Conservation (phyloP, 37 sponge, comb jelly and placozoan genomes). For the Lycopodina hypogea region DNA sequence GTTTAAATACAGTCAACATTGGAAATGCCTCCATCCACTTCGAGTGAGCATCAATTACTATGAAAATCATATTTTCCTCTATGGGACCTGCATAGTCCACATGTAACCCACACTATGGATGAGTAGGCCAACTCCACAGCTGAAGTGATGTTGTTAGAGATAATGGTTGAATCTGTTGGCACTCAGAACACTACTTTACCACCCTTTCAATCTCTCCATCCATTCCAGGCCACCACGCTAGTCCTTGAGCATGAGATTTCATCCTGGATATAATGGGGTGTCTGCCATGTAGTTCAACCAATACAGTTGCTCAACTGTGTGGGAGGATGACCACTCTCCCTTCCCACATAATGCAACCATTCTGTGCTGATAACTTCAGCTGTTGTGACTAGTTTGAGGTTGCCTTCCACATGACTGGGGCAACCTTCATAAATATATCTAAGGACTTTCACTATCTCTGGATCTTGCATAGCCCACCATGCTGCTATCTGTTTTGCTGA, state of each 20-base stretch:
- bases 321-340: slow-evolving; percentile 34
- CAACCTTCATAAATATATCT: too few relatives aligned
- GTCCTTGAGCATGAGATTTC: slow-evolving; percentile 61
- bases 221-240: too few relatives aligned
- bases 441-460: too few relatives aligned
- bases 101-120: slow-evolving; percentile 29
- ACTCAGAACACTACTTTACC: slow-evolving; percentile 20
- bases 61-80: too few relatives aligned
- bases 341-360: slow-evolving; percentile 34
- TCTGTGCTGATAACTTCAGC: too few relatives aligned
- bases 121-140: slow-evolving; percentile 37
- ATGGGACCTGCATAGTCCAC: slow-evolving; percentile 47
- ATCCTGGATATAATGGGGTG: slow-evolving; percentile 42
- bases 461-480: too few relatives aligned
- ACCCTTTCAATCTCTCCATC: slow-evolving; percentile 23
- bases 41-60: slow-evolving; percentile 35
- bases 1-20: neutral
- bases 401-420: too few relatives aligned
- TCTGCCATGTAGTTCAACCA: slow-evolving; percentile 39
- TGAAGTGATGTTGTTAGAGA: slow-evolving; percentile 29
- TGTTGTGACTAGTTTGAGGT: too few relatives aligned
- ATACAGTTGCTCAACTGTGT: neutral
- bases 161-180: too few relatives aligned
- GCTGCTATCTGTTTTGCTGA: too few relatives aligned
- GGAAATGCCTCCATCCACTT: slow-evolving; percentile 46